phyloP scores from a whole-genome alignment of 2,888 invertebrate species.

The Troides helena region DNA sequence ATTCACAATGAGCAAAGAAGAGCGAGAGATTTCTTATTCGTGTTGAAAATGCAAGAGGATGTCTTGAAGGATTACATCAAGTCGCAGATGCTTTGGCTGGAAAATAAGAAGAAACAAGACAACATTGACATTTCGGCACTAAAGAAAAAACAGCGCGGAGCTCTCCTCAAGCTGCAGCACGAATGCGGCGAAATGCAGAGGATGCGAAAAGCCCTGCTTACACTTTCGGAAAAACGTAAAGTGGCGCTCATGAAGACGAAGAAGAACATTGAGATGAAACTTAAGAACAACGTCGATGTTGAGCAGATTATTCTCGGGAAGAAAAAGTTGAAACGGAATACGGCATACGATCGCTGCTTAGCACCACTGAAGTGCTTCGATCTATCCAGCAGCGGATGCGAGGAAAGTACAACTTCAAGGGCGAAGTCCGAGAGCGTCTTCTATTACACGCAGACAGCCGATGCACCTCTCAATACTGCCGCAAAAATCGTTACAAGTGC shows the following conservation, averaged over 20 bases:
- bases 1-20: conserved; percentile 75
- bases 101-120: conserved; percentile 71
- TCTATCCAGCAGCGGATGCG: conserved; percentile 68
- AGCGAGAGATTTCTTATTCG: conserved; percentile 71
- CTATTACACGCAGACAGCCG: conserved; percentile 3
- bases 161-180: conserved; percentile 82
- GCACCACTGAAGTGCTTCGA: conserved; percentile 72
- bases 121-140: conserved; percentile 75
- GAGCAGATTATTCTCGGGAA: conserved; percentile 63
- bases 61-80: conserved; percentile 74
- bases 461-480: conserved; percentile 30
- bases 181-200: conserved; percentile 85
- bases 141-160: conserved; percentile 84
- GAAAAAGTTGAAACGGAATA: conserved; percentile 60
- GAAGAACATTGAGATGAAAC: conserved; percentile 66
- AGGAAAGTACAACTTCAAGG: conserved; percentile 49
- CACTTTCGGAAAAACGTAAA: conserved; percentile 69
- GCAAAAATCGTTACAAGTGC: conserved; percentile 42
- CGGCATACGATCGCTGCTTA: conserved; percentile 48
- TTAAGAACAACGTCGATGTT: conserved; percentile 61
- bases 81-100: conserved; percentile 73
- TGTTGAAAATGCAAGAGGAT: conserved; percentile 74
- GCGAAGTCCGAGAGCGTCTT: conserved; percentile 31
- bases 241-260: conserved; percentile 70
- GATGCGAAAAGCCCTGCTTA: conserved; percentile 69